phyloP scores from a whole-genome alignment of 2,113 vertebrate species.

The Amazona vittata region DNA sequence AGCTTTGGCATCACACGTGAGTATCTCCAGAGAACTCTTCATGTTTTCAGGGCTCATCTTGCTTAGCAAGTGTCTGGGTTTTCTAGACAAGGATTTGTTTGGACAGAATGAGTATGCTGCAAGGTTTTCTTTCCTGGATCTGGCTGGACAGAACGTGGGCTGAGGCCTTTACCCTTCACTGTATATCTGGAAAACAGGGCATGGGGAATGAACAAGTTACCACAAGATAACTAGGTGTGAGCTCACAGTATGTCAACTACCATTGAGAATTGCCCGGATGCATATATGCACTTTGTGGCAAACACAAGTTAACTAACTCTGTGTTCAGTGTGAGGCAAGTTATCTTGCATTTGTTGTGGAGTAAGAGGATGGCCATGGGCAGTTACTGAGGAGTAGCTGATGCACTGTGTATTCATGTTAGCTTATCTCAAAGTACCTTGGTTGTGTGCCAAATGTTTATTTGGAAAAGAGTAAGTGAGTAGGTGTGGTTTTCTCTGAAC shows the following conservation, averaged over 20 bases:
- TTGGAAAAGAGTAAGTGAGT: neutral
- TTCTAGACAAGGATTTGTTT: neutral
- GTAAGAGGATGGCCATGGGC: neutral
- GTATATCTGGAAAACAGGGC: neutral
- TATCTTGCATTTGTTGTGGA: neutral
- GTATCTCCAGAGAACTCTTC: slow-evolving; percentile 42
- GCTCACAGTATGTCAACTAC: neutral
- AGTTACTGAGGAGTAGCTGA: neutral
- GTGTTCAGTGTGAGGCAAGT: neutral
- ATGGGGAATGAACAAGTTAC: neutral
- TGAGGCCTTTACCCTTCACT: neutral
- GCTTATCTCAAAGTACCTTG: neutral
- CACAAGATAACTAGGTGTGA: neutral
- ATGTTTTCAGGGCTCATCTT: neutral
- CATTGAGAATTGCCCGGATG: neutral
- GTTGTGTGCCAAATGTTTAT: neutral
- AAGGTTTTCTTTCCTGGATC: neutral
- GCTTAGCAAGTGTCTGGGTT: neutral
- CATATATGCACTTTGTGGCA: neutral
- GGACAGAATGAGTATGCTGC: neutral
- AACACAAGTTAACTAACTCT: neutral
- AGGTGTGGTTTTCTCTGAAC: neutral
- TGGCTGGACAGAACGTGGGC: neutral
- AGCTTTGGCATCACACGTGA: slow-evolving; percentile 98
- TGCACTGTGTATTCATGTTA: neutral